These are phyloP conservation scores for Rhabdophis nuchalis DNA, from an alignment of 2,797 vertebrate species.

Conservation along the genomic window DNA sequence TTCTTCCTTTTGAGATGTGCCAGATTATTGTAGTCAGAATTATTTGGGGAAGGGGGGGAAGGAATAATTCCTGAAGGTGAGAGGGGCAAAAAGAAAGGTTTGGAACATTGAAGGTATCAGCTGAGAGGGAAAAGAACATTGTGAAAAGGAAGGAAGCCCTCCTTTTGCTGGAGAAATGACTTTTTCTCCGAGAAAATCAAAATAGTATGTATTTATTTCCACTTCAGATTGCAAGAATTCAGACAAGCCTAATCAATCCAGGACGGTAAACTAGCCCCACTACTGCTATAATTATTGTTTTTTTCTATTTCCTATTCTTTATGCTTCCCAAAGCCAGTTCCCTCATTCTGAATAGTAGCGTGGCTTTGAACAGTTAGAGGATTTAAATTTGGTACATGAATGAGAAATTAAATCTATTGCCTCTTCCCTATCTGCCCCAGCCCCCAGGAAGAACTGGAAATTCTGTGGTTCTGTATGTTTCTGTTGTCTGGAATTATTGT, in stretches of 20 bases:
- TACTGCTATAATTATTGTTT: neutral
- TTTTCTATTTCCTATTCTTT: neutral
- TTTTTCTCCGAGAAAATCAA: constrained; percentile 47
- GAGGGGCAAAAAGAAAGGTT: constrained; percentile 39
- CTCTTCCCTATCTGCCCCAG: fast-evolving
- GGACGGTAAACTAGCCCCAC: neutral
- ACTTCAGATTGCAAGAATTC: neutral
- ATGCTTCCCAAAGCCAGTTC: neutral
- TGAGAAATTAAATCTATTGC: neutral
- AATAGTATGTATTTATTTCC: neutral
- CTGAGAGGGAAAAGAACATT: constrained; percentile 36
- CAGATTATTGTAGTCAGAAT: constrained; percentile 66
- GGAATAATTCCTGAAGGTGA: neutral
- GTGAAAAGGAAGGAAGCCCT: neutral
- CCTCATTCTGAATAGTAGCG: neutral
- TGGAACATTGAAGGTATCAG: constrained; percentile 46
- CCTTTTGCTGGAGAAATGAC: constrained; percentile 50
- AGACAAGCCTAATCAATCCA: neutral
- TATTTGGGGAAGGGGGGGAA: constrained; percentile 36
- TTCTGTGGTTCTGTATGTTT: neutral
- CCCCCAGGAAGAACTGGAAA: neutral
- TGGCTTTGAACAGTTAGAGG: neutral
- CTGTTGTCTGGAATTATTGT: neutral
- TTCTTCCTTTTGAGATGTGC: constrained; percentile 60
- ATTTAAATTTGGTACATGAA: neutral